Conservation (phyloP, 2,888 invertebrate genomes). For the Chrysotoxum bicinctum region DNA sequence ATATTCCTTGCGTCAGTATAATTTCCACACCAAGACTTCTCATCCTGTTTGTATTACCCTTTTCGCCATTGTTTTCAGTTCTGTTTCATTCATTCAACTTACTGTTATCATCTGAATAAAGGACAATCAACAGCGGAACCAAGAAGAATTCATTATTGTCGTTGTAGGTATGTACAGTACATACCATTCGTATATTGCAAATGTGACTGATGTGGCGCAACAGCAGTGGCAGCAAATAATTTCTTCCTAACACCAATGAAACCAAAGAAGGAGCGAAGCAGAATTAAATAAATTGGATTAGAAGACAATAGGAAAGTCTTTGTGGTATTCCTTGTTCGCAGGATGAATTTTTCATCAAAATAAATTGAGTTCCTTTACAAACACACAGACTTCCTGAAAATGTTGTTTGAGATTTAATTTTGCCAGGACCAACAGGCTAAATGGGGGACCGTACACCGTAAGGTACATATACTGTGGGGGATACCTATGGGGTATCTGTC, state of each 20-base stretch:
- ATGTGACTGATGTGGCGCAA: constrained; percentile 56
- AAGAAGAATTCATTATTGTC: constrained; percentile 65
- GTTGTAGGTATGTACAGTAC: background rate
- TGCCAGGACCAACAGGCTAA: constrained; percentile 16
- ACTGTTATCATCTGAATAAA: constrained; percentile 65
- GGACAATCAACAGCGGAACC: constrained; percentile 69
- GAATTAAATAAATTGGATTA: constrained; percentile 60
- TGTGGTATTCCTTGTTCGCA: constrained; percentile 41
- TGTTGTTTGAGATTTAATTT: constrained; percentile 50
- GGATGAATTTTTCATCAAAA: constrained; percentile 55
- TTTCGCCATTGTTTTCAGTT: constrained; percentile 55
- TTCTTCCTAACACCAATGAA: background rate
- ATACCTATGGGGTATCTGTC: constrained; percentile 26
- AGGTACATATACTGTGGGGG: background rate
- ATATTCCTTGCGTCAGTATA: constrained; percentile 27
- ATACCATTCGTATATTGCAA: constrained; percentile 48
- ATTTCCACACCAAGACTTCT: background rate
- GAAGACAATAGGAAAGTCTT: constrained; percentile 64
- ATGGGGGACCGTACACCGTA: background rate
- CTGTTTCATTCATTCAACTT: constrained; percentile 56
- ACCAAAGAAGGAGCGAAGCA: constrained; percentile 18
- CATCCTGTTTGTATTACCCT: constrained; percentile 32
- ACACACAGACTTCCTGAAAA: background rate
- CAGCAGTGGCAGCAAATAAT: constrained; percentile 58
- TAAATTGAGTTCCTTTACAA: constrained; percentile 33